phyloP scores from a whole-genome alignment of 2,113 vertebrate species.

The Fukomys damarensis region DNA sequence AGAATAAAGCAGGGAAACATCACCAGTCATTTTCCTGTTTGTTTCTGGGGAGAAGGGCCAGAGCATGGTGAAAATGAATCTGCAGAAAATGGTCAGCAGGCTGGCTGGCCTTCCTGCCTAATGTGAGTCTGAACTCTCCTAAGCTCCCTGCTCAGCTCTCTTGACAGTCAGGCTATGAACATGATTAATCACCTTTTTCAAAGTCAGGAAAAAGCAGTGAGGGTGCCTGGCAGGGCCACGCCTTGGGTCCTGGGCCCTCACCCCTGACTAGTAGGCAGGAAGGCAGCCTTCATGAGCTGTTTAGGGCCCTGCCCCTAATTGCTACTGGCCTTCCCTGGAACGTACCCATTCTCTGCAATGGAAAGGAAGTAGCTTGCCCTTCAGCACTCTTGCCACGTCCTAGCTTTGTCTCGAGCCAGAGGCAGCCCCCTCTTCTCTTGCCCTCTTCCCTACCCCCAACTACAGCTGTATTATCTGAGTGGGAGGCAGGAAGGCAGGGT shows the following conservation, averaged over 20 bases:
- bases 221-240: constrained; percentile 23
- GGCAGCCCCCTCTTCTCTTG: not conserved
- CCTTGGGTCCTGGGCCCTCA: constrained; percentile 26
- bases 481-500: not conserved
- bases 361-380: not conserved
- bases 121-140: not conserved
- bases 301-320: not conserved
- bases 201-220: constrained; percentile 60
- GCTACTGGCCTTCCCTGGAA: not conserved
- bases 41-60: not conserved
- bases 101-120: not conserved
- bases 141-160: not conserved
- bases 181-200: constrained; percentile 58
- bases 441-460: too few relatives aligned
- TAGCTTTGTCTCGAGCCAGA: not conserved
- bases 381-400: not conserved
- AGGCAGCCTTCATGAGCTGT: not conserved
- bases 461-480: not conserved
- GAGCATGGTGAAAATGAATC: not conserved
- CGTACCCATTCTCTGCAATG: not conserved
- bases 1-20: not conserved
- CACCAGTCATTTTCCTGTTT: not conserved
- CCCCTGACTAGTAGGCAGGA: not conserved
- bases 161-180: not conserved
- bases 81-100: not conserved